Conservation (phyloP, 1,140 invertebrate genomes). For the Fopius arisanus region DNA sequence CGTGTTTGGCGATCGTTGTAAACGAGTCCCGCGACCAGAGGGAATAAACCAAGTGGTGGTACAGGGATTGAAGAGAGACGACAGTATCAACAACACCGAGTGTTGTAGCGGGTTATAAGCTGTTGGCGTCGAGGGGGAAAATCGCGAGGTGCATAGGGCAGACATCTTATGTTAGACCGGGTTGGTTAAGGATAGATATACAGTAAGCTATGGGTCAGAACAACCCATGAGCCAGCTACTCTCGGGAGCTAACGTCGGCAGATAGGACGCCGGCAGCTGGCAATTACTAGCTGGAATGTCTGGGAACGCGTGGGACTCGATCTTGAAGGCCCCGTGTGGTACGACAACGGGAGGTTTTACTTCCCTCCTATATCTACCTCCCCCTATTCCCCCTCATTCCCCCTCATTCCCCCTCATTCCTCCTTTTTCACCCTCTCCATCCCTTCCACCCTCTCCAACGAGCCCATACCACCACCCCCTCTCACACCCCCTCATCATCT, state of each 20-base stretch:
- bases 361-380: conserved; percentile 5
- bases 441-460: too few relatives aligned
- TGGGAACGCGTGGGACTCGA: conserved; percentile 60
- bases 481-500: conserved; percentile 9
- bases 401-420: too few relatives aligned
- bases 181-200: conserved; percentile 8
- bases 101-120: conserved; percentile 1
- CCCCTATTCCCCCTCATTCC: too few relatives aligned
- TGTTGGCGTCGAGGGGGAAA: neutral
- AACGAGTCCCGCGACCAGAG: neutral
- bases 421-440: too few relatives aligned
- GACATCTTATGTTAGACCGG: neutral
- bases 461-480: too few relatives aligned
- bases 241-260: conserved; percentile 47
- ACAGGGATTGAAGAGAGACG: neutral
- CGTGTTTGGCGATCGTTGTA: neutral
- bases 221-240: conserved; percentile 17
- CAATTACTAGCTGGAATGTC: conserved; percentile 62
- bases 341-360: conserved; percentile 43
- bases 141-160: conserved; percentile 13
- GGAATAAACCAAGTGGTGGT: neutral
- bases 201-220: conserved; percentile 3
- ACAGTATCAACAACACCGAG: neutral
- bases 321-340: conserved; percentile 46
- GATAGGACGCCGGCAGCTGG: conserved; percentile 56